Percentiles rank a stretch among this genome's conserved stretches.
phyloP scores from a whole-genome alignment of 2,888 invertebrate genomes.

The Phyllotreta striolata region DNA sequence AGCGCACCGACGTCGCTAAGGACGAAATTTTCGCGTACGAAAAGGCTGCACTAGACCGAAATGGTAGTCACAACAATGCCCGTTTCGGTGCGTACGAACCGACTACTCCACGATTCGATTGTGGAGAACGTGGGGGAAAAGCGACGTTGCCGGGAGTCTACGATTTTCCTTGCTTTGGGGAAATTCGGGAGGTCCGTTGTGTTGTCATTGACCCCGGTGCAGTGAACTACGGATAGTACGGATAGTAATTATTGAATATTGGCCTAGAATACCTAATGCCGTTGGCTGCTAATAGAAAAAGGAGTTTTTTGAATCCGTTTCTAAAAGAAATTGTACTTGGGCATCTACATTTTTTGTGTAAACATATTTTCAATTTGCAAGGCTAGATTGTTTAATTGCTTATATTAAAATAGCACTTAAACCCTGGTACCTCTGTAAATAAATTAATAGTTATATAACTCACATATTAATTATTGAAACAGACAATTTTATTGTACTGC shows the following conservation, averaged over 20 bases:
- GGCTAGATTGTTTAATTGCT: too few species aligned
- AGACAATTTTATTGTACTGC: too few species aligned
- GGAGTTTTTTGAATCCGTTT: too few species aligned
- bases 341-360: too few species aligned
- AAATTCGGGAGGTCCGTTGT: background rate
- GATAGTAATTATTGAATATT: conserved; percentile 17
- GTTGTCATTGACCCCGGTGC: conserved; percentile 14
- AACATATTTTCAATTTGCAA: too few species aligned
- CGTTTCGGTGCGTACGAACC: conserved; percentile 15
- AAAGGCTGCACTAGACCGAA: conserved; percentile 9
- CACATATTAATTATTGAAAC: too few species aligned
- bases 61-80: background rate
- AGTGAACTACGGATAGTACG: conserved; percentile 12
- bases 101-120: conserved; percentile 20
- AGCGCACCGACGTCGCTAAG: conserved; percentile 38
- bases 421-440: too few species aligned
- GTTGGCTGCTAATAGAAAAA: background rate
- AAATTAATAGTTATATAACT: too few species aligned
- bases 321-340: too few species aligned
- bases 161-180: background rate
- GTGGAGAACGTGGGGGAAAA: conserved; percentile 14
- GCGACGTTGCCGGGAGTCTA: conserved; percentile 2
- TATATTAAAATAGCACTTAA: too few species aligned
- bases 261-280: conserved; percentile 15
- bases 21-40: conserved; percentile 26